Conservation (phyloP, 2,888 invertebrate genomes). For the Brassicogethes aeneus region DNA sequence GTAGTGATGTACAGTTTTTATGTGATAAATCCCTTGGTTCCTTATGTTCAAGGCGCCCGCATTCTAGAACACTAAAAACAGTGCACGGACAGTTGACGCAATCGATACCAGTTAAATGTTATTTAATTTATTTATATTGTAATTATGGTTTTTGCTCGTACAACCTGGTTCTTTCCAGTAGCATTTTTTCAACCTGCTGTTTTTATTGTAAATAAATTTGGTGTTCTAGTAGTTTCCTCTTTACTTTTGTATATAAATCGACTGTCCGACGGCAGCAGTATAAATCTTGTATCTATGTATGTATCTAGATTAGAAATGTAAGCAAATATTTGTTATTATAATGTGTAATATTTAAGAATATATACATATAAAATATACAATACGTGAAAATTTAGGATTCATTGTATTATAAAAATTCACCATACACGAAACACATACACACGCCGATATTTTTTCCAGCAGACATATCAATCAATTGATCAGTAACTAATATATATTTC, state of each 20-base stretch:
- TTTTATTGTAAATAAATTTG: conserved; percentile 1
- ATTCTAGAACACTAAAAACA: conserved; percentile 1
- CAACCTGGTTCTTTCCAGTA: background rate
- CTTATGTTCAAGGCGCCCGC: conserved; percentile 27
- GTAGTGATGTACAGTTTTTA: conserved; percentile 37
- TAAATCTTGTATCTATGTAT: conserved; percentile 41
- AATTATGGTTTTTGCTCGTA: background rate
- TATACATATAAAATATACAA: conserved; percentile 19
- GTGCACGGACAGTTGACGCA: background rate
- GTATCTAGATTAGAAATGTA: conserved; percentile 37
- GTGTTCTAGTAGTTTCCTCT: background rate
- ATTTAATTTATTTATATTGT: background rate
- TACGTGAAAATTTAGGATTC: conserved; percentile 25
- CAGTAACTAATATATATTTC: conserved; percentile 18
- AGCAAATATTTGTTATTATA: conserved; percentile 40
- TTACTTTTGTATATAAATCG: conserved; percentile 24
- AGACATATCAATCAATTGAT: conserved; percentile 27
- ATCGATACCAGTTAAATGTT: background rate
- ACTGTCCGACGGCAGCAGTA: conserved; percentile 33
- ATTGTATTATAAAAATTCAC: conserved; percentile 24
- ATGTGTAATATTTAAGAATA: conserved; percentile 33
- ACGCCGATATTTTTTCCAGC: conserved; percentile 20
- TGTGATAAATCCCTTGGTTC: conserved; percentile 40
- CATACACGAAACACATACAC: conserved; percentile 10
- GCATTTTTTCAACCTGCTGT: background rate